phyloP scores from a whole-genome alignment of 1,140 invertebrate species.

The Potamilus streckersoni region DNA sequence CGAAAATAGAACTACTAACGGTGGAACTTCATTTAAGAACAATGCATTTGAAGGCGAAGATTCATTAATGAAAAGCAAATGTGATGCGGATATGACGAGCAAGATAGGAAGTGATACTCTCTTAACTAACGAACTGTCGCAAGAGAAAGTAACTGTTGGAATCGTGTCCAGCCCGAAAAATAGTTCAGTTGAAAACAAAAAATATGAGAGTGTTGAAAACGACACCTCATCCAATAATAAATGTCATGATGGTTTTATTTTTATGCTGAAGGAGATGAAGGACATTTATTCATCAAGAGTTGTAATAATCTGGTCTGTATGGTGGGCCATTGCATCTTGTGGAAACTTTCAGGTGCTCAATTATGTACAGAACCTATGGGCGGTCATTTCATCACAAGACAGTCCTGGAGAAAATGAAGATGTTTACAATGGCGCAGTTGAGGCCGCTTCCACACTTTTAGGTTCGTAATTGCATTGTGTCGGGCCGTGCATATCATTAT shows the following conservation, averaged over 20 bases:
- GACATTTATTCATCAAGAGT: constrained; percentile 78
- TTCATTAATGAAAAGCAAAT: too few species aligned
- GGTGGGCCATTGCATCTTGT: constrained; percentile 83
- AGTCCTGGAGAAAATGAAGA: background rate
- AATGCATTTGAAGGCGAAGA: too few species aligned
- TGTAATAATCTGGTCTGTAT: constrained; percentile 86
- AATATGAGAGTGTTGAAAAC: background rate
- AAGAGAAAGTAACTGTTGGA: too few species aligned
- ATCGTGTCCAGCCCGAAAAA: too few species aligned
- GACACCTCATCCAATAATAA: background rate
- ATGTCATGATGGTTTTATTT: background rate
- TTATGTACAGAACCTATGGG: constrained; percentile 86
- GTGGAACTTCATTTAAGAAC: too few species aligned
- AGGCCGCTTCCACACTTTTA: background rate
- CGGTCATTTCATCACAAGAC: constrained; percentile 41
- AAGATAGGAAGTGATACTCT: too few species aligned
- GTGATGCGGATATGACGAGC: too few species aligned
- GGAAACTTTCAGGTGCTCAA: constrained; percentile 84
- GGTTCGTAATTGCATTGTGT: background rate
- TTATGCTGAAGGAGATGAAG: constrained; percentile 80
- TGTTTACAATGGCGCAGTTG: constrained; percentile 6
- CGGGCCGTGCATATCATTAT: too few species aligned
- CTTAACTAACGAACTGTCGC: too few species aligned
- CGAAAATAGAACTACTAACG: too few species aligned
- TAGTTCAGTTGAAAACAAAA: background rate